Evolutionary conservation across 2,797 vertebrate genomes (phyloP), one percentile per base, ranked within the genome.

Genomic region (Poeciliopsis gracilis): DNA sequence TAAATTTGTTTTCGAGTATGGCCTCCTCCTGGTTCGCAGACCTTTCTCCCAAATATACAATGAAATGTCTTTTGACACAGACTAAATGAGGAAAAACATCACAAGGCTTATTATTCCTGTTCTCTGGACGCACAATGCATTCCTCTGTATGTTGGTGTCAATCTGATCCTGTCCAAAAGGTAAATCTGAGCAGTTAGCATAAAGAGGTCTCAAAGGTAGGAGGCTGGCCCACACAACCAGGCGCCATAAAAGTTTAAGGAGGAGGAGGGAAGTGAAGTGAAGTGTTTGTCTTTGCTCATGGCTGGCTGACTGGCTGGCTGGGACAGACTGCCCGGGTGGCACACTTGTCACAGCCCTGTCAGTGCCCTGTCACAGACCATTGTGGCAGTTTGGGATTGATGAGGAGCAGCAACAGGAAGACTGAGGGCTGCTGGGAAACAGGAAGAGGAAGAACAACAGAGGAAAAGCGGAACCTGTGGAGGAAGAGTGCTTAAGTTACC

Each of bases 361-460:
- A 78, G 77, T 81, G 79, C 30, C 83, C 90, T 94, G 95, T 95
- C 94, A 82, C 86, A 66, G 25, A 75, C 92, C 86, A 95, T 95
- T 95, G 95, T 95, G 90, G 85, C 84, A 57, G 20, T 2, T 71
- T 74, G 82, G 90, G 91, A 95, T 95, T 96, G 95, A 96, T 96
- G 93, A 77, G 91, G 88, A 88, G 84, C 85, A 93, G 93, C 70
- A 80, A 88, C 93, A 92, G 94, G 91, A 93, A 93, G 87, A 82
- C 75, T 36, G 71, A 71, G 28, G 75, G 73, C 80, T 84, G 83
- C 79, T 55, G 80, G 81, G 76, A 90, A 89, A 90, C 88, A 86
- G 92, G 83, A 90, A 90, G 61, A 83, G 89, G 90, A 91, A 87
- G 67, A 82, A 73, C 83, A 85, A 73, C 67, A 78, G 70, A 79